Base-by-base conservation (phyloP, 2,797 vertebrate species). In the Brotula barbata region DNA sequence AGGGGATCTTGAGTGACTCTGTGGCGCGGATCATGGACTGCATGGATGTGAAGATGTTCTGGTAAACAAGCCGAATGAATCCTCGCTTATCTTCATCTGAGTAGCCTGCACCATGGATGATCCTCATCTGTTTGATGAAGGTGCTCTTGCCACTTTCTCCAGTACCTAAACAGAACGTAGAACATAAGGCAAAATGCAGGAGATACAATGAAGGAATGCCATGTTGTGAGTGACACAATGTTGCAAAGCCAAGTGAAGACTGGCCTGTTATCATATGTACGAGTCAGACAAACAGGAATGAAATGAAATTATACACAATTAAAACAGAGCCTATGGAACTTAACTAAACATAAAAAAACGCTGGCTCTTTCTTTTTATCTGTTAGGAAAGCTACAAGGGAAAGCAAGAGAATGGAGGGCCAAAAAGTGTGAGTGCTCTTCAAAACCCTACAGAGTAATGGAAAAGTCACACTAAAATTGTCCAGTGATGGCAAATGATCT, bases 1-100 rank as follows among this genome's bases (percentile, higher is more conserved):
- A 98, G 46, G 93, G 93, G 88, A 98, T 97, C 91, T 95, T 95
- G 28, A 98, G 92, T 39, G 90, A 95, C 79, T 97, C 96, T 71
- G 94, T 95, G 88, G 96, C 96, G 0, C 95, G 92, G 86, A 98
- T 93, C 95, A 97, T 95, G 79, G 96, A 91, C 92, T 97, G 95
- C 94, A 96, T 96, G 92, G 96, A 95, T 69, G 95, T 96, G 90
- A 97, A 96, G 90, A 97, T 93, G 89, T 97, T 97, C 86, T 98
- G 96, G 91, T 95, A 96, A 67, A 96, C 95, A 58, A 97, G 92
- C 65, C 95, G 93, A 80, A 95, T 96, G 90, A 97, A 97, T 83
- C 96, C 93, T 9, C 94, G 91, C 86, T 96, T 97, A 77, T 98
- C 95, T 68, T 97, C 95, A 65, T 97, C 96, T 0, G 95, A 95